Conservation (phyloP, 2,797 vertebrate species). For the Syngnathus acus region DNA sequence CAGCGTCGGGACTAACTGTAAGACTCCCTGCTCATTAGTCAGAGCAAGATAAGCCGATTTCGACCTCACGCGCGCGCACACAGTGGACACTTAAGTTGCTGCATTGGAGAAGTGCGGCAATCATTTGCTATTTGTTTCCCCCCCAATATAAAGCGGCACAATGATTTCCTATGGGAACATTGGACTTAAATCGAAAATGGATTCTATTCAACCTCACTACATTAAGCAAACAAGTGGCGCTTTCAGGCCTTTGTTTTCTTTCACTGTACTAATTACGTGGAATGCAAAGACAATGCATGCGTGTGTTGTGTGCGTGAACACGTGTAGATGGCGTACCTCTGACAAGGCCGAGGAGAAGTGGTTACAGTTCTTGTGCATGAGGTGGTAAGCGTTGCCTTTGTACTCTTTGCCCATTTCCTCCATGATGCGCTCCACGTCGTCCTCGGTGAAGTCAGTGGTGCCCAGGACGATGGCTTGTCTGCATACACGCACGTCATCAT, state of each 20-base stretch:
- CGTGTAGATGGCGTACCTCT: constrained; percentile 69
- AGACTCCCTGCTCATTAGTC: constrained; percentile 57
- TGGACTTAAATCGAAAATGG: not conserved
- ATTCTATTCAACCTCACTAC: not conserved
- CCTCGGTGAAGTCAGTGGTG: constrained; percentile 95
- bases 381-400: constrained; percentile 96
- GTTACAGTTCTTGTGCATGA: constrained; percentile 99
- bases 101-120: not conserved
- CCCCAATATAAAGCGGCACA: not conserved
- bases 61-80: constrained; percentile 5
- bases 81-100: not conserved
- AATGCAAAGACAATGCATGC: not conserved
- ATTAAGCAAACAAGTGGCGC: not conserved
- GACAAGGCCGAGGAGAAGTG: constrained; percentile 96
- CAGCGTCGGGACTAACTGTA: constrained; percentile 36
- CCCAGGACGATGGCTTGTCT: constrained; percentile 97
- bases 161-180: not conserved
- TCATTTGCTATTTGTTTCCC: not conserved
- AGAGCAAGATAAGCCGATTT: constrained; percentile 50
- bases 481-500: constrained; percentile 2
- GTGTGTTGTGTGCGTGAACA: not conserved
- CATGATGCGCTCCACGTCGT: constrained; percentile 93
- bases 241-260: not conserved
- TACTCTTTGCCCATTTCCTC: constrained; percentile 98
- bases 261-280: not conserved